A percentile compares a stretch with the other conserved stretches of the same genome.
phyloP scores from a whole-genome alignment of 2,888 invertebrate species.

The Glaucopsyche alexis region DNA sequence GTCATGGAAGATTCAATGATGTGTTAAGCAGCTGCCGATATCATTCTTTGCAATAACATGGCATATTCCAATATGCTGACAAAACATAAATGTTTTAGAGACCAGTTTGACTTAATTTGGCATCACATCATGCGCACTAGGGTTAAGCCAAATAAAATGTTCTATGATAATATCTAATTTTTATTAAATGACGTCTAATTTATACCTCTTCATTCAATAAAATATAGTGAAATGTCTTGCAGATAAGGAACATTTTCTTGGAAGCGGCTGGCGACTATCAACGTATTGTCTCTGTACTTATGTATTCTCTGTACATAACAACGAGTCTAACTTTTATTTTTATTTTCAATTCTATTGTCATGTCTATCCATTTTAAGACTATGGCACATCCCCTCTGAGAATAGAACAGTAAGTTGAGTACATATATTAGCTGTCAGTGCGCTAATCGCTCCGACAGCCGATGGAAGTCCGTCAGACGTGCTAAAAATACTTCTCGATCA shows the following conservation, averaged over 20 bases:
- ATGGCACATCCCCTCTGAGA: conserved; percentile 56
- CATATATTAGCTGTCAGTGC: conserved; percentile 78
- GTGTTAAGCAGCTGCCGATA: conserved; percentile 71
- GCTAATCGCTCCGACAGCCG: conserved; percentile 78
- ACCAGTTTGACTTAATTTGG: background rate
- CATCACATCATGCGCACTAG: background rate
- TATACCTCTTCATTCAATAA: too few species aligned
- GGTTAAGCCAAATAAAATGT: too few species aligned
- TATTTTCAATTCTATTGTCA: conserved; percentile 34
- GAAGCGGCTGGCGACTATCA: too few species aligned
- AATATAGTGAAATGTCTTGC: too few species aligned
- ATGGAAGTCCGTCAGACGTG: conserved; percentile 75
- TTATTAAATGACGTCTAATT: too few species aligned
- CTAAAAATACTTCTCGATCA: conserved; percentile 63
- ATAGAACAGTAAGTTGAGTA: conserved; percentile 78
- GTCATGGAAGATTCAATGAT: conserved; percentile 76
- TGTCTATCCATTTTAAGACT: conserved; percentile 53
- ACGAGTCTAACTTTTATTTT: background rate
- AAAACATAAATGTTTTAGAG: background rate
- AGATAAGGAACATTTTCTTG: too few species aligned
- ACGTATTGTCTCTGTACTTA: too few species aligned
- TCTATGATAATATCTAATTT: too few species aligned
- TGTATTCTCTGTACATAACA: too few species aligned
- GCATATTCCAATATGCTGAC: background rate
- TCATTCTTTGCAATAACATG: conserved; percentile 38